These are phyloP conservation scores for Tetraodon nigroviridis DNA, from an alignment of 2,113 vertebrate species.

Conservation along the genomic window DNA sequence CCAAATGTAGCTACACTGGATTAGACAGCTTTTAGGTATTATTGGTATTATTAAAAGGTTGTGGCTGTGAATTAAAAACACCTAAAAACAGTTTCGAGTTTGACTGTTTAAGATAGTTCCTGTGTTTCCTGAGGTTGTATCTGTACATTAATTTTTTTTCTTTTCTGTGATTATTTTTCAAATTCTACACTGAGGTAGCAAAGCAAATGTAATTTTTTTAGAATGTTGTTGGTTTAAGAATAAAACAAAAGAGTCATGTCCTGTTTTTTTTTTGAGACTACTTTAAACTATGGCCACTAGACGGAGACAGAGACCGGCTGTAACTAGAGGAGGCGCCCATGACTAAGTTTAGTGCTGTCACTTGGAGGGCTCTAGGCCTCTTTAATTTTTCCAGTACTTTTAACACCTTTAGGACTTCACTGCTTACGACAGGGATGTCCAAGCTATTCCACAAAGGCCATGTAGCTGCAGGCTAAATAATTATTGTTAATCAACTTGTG, in stretches of 20 bases:
- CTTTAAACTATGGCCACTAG: slow-evolving; percentile 49
- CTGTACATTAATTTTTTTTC: slow-evolving; percentile 25
- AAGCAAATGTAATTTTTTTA: slow-evolving; percentile 49
- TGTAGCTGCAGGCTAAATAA: too few relatives aligned
- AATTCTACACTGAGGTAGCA: slow-evolving; percentile 45
- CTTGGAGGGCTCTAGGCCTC: too few relatives aligned
- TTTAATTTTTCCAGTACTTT: too few relatives aligned
- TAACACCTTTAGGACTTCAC: too few relatives aligned
- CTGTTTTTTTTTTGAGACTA: background rate
- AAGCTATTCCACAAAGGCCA: too few relatives aligned
- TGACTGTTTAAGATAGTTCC: background rate
- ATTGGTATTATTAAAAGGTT: background rate
- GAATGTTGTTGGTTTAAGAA: slow-evolving; percentile 44
- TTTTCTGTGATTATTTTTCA: slow-evolving; percentile 21
- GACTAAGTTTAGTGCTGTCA: too few relatives aligned
- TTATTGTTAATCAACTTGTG: slow-evolving; percentile 25
- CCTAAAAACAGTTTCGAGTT: slow-evolving; percentile 28
- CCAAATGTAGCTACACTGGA: slow-evolving; percentile 9
- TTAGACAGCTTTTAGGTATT: background rate
- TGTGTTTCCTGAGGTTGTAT: slow-evolving; percentile 6
- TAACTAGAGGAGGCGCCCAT: too few relatives aligned
- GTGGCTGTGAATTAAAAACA: slow-evolving; percentile 1
- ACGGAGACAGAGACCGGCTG: slow-evolving; percentile 41
- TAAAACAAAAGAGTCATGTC: slow-evolving; percentile 46
- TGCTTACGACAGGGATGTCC: too few relatives aligned